Evolutionary conservation across 2,888 invertebrate species (phyloP), one percentile per base, ranked within the genome.

Genomic region (Macroteleia sp.): DNA sequence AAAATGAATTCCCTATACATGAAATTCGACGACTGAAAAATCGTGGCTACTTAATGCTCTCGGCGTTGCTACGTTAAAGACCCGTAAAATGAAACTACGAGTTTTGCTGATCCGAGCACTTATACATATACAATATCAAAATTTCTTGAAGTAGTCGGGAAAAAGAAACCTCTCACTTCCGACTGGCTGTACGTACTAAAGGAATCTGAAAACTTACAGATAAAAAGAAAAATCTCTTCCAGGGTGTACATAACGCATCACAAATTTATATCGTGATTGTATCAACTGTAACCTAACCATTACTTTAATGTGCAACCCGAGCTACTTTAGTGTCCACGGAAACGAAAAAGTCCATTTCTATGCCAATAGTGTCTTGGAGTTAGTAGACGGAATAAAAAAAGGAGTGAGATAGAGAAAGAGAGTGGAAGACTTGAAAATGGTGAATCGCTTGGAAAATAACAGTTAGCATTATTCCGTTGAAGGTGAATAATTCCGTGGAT

Each of bases 191-290:
- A 69, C 69, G 69, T 59, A 59, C 59, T 39, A 52, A 59, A 59
- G 50, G 34, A 59, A 69, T 6, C 19, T 36, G 32, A 48, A 50
- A 57, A 30, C 44, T 17, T 22, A 28, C 56, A 57, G 46, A 67
- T 67, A 66, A 66, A 54, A 54, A 36, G 44, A 34, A 44, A 66
- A 66, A 66, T 64, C 64, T 66, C 34, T 54, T 66, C 54, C 34
- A 10, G 44, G 17, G 44, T 66, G 25, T 66, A 64, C 34, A 54
- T 54, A 66, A 54, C 52, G 64, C 44, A 59, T 59, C 59, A 64
- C 62, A 64, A 64, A 64, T 64, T 64, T 64, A 64, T 64, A 50
- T 30, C 41, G 50, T 41, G 50, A 52, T 64, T 64, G 50, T 52
- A 64, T 64, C 50, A 64, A 64, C 62, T 64, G 50, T 50, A 59